phyloP scores from a whole-genome alignment of 2,888 invertebrate genomes.

The Mimumesa dahlbomi region DNA sequence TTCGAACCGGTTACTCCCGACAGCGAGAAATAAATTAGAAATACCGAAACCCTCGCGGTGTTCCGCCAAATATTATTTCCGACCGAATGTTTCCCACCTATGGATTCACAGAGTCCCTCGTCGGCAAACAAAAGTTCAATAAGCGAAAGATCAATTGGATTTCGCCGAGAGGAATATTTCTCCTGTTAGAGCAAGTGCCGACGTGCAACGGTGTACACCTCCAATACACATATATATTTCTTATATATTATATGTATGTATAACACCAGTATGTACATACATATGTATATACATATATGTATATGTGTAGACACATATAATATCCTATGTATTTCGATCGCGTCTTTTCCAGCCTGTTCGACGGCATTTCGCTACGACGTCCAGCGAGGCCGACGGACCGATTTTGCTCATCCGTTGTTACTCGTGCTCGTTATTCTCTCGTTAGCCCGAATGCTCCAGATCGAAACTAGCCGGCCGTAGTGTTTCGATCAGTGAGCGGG shows the following conservation, averaged over 20 bases:
- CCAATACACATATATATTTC: too few relatives aligned
- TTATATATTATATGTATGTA: too few relatives aligned
- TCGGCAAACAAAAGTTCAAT: constrained; percentile 10
- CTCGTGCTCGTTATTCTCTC: constrained; percentile 64
- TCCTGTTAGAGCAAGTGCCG: too few relatives aligned
- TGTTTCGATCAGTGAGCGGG: constrained; percentile 65
- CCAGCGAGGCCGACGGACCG: constrained; percentile 23
- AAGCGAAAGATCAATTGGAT: constrained; percentile 26
- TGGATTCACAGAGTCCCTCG: too few relatives aligned
- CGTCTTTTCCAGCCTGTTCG: constrained; percentile 22
- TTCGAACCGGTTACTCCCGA: too few relatives aligned
- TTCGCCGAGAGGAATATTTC: constrained; percentile 8
- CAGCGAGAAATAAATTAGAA: too few relatives aligned
- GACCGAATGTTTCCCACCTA: background rate
- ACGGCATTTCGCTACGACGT: constrained; percentile 31
- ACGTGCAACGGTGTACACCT: too few relatives aligned
- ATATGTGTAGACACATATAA: too few relatives aligned
- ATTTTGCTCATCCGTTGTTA: constrained; percentile 46
- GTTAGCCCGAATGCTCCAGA: constrained; percentile 59
- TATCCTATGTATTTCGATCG: too few relatives aligned
- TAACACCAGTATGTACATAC: too few relatives aligned
- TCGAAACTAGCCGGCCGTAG: constrained; percentile 66
- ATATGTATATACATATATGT: too few relatives aligned
- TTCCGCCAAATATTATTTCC: background rate
- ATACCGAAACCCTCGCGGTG: background rate